phyloP scores from a whole-genome alignment of 1,140 invertebrate species.

The Diachasma alloeum region DNA sequence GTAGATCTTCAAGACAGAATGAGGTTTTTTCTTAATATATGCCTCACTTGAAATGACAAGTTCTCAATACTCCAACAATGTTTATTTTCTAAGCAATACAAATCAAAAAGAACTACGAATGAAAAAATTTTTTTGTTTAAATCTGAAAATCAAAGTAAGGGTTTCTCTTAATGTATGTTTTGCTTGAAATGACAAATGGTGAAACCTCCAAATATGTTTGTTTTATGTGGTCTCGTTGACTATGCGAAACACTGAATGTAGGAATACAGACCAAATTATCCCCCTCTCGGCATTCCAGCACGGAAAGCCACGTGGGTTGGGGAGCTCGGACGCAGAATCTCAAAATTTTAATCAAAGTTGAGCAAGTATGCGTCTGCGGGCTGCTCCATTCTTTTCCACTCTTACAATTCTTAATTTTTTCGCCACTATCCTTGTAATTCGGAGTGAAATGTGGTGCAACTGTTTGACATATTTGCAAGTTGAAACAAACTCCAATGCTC shows the following conservation, averaged over 20 bases:
- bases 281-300: background rate
- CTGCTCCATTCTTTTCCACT: background rate
- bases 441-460: background rate
- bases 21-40: too few relatives aligned
- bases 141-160: too few relatives aligned
- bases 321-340: slow-evolving; percentile 1
- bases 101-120: too few relatives aligned
- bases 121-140: too few relatives aligned
- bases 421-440: background rate
- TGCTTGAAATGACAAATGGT: background rate
- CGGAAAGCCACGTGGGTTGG: background rate
- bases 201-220: background rate
- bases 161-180: too few relatives aligned
- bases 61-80: too few relatives aligned
- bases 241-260: background rate
- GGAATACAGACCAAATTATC: background rate
- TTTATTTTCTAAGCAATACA: too few relatives aligned
- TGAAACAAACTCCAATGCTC: background rate
- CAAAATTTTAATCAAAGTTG: slow-evolving; percentile 17
- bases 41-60: too few relatives aligned
- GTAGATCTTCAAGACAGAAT: too few relatives aligned
- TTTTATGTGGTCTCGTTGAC: background rate
- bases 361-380: slow-evolving; percentile 11
- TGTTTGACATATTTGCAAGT: slow-evolving; percentile 21
- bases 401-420: slow-evolving; percentile 4